Evolutionary conservation across 2,888 invertebrate genomes (phyloP), one percentile per base, ranked within the genome.

Genomic region (Amaurobius ferox): DNA sequence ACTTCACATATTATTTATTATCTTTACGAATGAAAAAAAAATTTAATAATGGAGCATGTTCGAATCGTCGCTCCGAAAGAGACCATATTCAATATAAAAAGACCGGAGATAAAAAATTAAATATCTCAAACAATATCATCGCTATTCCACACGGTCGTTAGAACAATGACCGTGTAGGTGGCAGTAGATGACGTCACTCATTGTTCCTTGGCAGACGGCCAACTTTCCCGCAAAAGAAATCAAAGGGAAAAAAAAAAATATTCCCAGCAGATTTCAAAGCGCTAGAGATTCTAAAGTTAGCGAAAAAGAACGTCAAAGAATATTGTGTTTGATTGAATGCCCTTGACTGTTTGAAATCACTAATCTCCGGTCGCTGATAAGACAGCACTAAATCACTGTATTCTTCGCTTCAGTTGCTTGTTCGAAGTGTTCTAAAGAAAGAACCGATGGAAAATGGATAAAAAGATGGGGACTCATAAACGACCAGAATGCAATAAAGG

Each of bases 81-180:
- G 23, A 23, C 55, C 55, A 55, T 55, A 55, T 55, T 44, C n/a
- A 44, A 44, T 44, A 44, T 9, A 44, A 44, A 44, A 44, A 44
- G 44, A 2, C n/a, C 19, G 23, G 23, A 2, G 5, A 23, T 23
- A 55, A 55, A 55, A 23, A 55, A 23, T n/a, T 55, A 55, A 55
- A 55, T 44, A 44, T 55, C 55, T 55, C 9, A 7, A 55, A 55
- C 55, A 55, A 55, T 55, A 55, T 55, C 23, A 55, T 55, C 19
- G 1, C 55, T 55, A 23, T 55, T 55, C 19, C 55, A 23, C 32
- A 19, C 32, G 23, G 32, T 32, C 35, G 30, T 32, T 35, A 66
- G 29, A 85, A 85, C 83, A 85, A 85, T 85, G 77, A 85, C 72
- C 66, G 67, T 83, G 77, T 85, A 85, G 77, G 83, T 77, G 83